Evolutionary conservation across 2,797 vertebrate species (phyloP).

Genomic region (Carapus acus): DNA sequence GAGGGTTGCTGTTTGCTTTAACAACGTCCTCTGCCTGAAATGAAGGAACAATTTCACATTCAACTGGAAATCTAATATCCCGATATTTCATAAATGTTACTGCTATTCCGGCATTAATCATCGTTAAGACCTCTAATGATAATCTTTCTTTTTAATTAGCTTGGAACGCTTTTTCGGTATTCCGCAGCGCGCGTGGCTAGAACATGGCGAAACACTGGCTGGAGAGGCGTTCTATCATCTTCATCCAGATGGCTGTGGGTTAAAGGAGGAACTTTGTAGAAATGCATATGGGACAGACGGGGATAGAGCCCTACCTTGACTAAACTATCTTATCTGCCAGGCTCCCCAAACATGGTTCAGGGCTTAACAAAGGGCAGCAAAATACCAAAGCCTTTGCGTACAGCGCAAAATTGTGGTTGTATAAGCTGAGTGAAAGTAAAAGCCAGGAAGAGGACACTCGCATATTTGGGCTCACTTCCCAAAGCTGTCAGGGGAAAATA

Average conservation of each 20-base stretch:
- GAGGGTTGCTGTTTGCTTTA: constrained; percentile 49
- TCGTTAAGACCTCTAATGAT: constrained; percentile 68
- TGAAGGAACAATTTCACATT: constrained; percentile 63
- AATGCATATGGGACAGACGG: constrained; percentile 36
- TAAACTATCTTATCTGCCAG: constrained; percentile 24
- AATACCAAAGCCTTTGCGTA: constrained; percentile 1
- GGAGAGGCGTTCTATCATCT: constrained; percentile 65
- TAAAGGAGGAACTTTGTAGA: constrained; percentile 50
- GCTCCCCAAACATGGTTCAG: constrained; percentile 16
- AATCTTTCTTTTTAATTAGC: constrained; percentile 72
- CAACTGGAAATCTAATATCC: constrained; percentile 54
- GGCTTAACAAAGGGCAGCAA: constrained; percentile 3
- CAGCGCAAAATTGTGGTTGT: constrained; percentile 29
- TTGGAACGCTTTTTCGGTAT: constrained; percentile 50
- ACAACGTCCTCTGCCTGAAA: constrained; percentile 51
- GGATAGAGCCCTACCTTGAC: constrained; percentile 39
- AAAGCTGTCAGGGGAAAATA: constrained; percentile 23
- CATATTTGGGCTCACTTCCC: constrained; percentile 45
- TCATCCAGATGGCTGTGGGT: constrained; percentile 65
- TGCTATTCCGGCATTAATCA: constrained; percentile 74
- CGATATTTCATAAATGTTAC: constrained; percentile 68
- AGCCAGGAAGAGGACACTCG: constrained; percentile 38
- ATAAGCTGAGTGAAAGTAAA: constrained; percentile 19
- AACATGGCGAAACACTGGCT: constrained; percentile 56
- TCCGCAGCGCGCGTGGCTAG: constrained; percentile 53